These are phyloP conservation scores for Criorhina ranunculi DNA, from an alignment of 2,888 invertebrate species.

Conservation along the genomic window DNA sequence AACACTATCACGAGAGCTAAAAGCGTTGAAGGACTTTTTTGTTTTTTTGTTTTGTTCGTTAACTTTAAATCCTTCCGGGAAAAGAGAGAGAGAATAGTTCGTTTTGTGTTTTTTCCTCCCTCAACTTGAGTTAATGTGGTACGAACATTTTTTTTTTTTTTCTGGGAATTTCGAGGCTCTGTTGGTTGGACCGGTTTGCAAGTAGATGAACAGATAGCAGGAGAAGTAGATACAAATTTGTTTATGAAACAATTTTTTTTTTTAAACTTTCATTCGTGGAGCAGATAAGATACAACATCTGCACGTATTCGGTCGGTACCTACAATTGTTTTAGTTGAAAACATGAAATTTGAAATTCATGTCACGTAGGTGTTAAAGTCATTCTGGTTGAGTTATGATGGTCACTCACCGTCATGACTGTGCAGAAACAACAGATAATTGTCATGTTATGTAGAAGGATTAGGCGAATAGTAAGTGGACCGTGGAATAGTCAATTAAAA, in stretches of 20 bases:
- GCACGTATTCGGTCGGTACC: slow-evolving; percentile 24
- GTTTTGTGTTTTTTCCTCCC: not conserved
- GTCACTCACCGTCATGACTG: too few species aligned
- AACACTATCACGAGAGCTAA: slow-evolving; percentile 1
- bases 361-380: slow-evolving; percentile 33
- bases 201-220: not conserved
- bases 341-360: slow-evolving; percentile 5
- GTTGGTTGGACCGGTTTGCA: slow-evolving; percentile 2
- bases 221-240: slow-evolving; percentile 8
- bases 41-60: not conserved
- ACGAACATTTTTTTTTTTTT: not conserved
- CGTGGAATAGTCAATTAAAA: too few species aligned
- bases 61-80: slow-evolving; percentile 23
- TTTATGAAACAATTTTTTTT: slow-evolving; percentile 8
- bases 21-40: slow-evolving; percentile 6
- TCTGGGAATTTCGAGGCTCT: not conserved
- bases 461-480: too few species aligned
- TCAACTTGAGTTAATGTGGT: not conserved
- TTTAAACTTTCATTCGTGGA: not conserved
- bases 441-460: too few species aligned
- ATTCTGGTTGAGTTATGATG: too few species aligned
- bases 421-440: too few species aligned
- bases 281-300: slow-evolving; percentile 19
- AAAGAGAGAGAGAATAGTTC: not conserved
- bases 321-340: not conserved